phyloP scores from a whole-genome alignment of 2,113 vertebrate genomes.

The Bombycilla garrulus region DNA sequence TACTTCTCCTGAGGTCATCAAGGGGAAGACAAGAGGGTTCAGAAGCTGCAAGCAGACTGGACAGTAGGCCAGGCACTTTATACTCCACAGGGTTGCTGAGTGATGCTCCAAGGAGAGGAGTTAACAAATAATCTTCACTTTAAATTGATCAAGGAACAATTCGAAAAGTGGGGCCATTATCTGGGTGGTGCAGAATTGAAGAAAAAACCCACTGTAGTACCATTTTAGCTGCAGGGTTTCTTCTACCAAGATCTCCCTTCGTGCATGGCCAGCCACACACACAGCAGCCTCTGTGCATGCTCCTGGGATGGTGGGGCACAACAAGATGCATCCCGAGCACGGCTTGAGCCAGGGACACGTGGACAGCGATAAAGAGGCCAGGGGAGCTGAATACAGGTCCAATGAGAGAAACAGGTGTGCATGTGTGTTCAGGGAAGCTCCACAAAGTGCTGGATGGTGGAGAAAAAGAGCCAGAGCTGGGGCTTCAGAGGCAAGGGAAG shows the following conservation, averaged over 20 bases:
- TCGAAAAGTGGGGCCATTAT: neutral
- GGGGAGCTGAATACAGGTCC: fast-evolving
- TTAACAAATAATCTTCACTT: neutral
- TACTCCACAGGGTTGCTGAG: neutral
- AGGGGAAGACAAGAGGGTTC: neutral
- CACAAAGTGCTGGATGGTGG: fast-evolving
- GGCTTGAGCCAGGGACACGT: neutral
- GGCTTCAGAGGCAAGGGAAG: neutral
- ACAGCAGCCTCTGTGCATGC: no score
- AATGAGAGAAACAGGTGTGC: fast-evolving
- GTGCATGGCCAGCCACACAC: neutral
- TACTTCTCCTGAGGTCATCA: neutral
- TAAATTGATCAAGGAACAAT: neutral
- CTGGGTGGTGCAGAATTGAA: neutral
- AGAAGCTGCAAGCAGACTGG: neutral
- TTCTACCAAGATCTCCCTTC: neutral
- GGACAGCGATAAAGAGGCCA: neutral
- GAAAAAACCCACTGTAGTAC: neutral
- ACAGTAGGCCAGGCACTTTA: neutral
- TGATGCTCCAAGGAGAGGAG: neutral
- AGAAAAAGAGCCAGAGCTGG: neutral
- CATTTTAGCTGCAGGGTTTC: neutral
- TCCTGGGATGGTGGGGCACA: neutral
- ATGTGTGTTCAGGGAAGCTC: neutral
- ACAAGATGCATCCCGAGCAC: neutral